Evolutionary conservation across 2,888 invertebrate genomes (phyloP), one percentile per base, ranked within the genome.

Genomic region (Carabus problematicus): DNA sequence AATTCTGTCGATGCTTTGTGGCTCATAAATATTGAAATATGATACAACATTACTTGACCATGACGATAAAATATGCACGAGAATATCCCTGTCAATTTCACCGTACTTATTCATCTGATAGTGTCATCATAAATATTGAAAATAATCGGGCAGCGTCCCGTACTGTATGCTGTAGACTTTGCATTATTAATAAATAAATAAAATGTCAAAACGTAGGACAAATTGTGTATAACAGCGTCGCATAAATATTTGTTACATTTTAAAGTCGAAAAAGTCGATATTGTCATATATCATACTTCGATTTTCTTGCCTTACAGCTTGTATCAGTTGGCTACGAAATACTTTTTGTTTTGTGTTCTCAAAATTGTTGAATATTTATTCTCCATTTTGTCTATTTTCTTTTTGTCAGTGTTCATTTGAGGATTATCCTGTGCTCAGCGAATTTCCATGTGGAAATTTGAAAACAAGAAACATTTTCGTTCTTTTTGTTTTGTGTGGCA

Each of bases 391-490:
- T 29, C 3, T 29, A 6, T 29, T 29, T 29, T 29, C 6, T 29
- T 29, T 29, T 29, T 29, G 29, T 29, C 47, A 14, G 11, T 47
- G 16, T 12, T 9, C 8, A 47, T 16, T 47, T 16, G 1, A 14
- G 16, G 47, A 47, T 14, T 47, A 47, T 47, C 8, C 8, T 11
- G 47, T 47, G n/a, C n/a, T 29, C 9, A 47, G 12, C 1, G 47
- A 47, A 47, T 47, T 47, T 12, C 47, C 12, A 47, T 11, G 9
- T 12, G 47, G 61, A 47, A 61, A 29, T 45, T 29, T 45, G 12
- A 47, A 61, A 61, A 47, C 47, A 11, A 61, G 47, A 61, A 19
- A 61, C 47, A n/a, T 61, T 47, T 47, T 19, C 18, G n/a, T 61
- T 18, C 19, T 29, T 47, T 61, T 61, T 16, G 42, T 47, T 61